phyloP scores from a whole-genome alignment of 2,113 vertebrate genomes.

The Circaetus gallicus region DNA sequence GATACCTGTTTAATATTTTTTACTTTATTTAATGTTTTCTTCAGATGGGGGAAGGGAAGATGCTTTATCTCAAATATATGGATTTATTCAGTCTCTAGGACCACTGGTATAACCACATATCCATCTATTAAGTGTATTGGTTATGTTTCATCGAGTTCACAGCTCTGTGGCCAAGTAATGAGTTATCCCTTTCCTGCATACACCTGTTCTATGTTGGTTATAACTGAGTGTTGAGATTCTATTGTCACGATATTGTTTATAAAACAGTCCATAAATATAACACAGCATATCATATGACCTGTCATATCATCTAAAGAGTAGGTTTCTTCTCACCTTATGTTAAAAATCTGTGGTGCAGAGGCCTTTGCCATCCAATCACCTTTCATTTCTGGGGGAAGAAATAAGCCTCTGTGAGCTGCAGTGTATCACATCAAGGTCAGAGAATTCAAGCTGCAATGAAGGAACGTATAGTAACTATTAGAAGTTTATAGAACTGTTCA shows the following conservation, averaged over 20 bases:
- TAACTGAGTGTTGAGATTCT: background rate
- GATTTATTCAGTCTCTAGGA: background rate
- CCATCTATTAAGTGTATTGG: background rate
- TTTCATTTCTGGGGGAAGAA: background rate
- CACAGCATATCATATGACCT: background rate
- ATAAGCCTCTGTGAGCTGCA: background rate
- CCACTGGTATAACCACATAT: background rate
- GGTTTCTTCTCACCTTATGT: background rate
- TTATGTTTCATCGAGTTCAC: background rate
- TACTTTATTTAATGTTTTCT: background rate
- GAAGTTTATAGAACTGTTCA: background rate
- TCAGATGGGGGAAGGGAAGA: background rate
- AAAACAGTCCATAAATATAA: background rate
- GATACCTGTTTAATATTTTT: background rate
- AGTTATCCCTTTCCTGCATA: background rate
- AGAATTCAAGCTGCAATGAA: background rate
- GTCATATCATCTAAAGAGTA: background rate
- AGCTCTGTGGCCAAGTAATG: background rate
- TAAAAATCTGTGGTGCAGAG: background rate
- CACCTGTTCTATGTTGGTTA: background rate
- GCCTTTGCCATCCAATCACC: background rate
- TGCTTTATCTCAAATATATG: background rate
- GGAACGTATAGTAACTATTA: fast-evolving
- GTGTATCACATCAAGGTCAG: background rate
- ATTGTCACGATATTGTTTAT: background rate